Evolutionary conservation across 2,113 vertebrate genomes (phyloP).

Genomic region (Sakesphorus luctuosus): DNA sequence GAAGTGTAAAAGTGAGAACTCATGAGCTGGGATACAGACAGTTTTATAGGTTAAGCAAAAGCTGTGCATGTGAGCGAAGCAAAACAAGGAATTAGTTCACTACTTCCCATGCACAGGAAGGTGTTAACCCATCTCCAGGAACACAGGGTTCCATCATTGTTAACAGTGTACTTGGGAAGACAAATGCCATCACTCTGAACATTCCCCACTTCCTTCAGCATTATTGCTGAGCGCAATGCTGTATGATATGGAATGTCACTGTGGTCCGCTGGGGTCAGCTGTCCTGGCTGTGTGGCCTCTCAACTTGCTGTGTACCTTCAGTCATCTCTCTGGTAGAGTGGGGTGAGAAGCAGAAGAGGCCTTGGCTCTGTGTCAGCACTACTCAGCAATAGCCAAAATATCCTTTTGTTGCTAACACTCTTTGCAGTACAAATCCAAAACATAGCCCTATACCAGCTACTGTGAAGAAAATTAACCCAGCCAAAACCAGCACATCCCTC

Average conservation of each 20-base stretch:
- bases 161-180: not conserved
- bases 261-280: not conserved
- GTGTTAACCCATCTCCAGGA: not conserved
- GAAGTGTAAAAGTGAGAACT: not conserved
- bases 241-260: not conserved
- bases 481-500: not conserved
- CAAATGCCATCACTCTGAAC: not conserved
- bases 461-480: not conserved
- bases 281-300: not conserved
- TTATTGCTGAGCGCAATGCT: not conserved
- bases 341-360: not conserved
- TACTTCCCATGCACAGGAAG: not conserved
- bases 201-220: not conserved
- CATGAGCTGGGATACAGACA: not conserved
- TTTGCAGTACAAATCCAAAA: not conserved
- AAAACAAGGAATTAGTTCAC: not conserved
- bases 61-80: accelerated
- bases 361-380: not conserved
- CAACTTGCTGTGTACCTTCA: not conserved
- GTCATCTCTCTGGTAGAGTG: not conserved
- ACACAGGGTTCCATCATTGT: not conserved
- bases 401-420: not conserved
- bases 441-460: not conserved
- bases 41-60: not conserved
- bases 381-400: not conserved